Conservation (phyloP, 2,113 vertebrate species). For the Chaetura pelagica region DNA sequence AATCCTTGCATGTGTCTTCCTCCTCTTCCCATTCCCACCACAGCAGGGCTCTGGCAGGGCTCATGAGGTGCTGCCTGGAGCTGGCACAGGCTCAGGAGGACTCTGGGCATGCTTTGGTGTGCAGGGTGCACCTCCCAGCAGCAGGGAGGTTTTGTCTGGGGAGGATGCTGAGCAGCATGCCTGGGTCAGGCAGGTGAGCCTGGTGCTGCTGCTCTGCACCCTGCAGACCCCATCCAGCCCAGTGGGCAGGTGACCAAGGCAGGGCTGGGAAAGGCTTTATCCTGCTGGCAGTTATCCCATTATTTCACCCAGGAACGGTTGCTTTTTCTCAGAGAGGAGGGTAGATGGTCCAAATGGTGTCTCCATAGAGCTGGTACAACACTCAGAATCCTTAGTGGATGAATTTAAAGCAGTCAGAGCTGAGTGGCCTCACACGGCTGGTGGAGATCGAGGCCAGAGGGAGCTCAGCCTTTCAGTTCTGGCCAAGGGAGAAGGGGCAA, state of each 20-base stretch:
- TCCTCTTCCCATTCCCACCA: accelerated
- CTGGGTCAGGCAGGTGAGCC: neutral
- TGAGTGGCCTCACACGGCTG: neutral
- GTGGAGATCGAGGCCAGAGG: neutral
- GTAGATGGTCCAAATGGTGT: neutral
- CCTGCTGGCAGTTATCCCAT: neutral
- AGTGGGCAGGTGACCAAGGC: neutral
- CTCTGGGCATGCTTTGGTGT: neutral
- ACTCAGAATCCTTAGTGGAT: neutral
- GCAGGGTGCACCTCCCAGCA: accelerated
- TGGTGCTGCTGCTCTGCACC: neutral
- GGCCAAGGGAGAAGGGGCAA: neutral
- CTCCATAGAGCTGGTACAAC: neutral
- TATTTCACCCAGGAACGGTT: neutral
- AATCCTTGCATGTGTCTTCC: neutral
- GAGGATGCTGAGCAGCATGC: accelerated
- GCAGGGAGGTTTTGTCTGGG: neutral
- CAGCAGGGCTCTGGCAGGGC: neutral
- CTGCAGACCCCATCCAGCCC: accelerated
- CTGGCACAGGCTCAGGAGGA: neutral
- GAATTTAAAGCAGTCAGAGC: neutral
- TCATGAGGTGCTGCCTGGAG: neutral
- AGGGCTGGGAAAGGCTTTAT: neutral
- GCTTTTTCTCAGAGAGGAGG: neutral
- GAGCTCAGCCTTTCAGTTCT: neutral